A percentile compares a stretch with the other conserved stretches of the same genome.
phyloP scores from a whole-genome alignment of 2,797 vertebrate species.

The Aplochiton taeniatus region DNA sequence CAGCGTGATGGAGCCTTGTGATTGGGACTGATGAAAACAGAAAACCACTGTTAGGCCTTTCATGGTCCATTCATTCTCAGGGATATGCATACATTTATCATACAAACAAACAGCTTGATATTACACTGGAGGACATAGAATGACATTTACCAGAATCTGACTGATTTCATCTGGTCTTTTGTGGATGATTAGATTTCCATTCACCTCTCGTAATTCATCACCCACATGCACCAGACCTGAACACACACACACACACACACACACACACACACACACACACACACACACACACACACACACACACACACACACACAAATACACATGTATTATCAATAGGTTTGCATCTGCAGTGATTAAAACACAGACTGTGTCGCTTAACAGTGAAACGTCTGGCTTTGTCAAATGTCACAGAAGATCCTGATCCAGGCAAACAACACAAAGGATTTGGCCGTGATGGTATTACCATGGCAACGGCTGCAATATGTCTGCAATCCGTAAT shows the following conservation, averaged over 20 bases:
- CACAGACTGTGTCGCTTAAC: too few relatives aligned
- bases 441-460: conserved; percentile 18
- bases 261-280: background rate
- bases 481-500: conserved; percentile 51
- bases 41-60: too few relatives aligned
- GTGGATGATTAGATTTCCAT: conserved; percentile 90
- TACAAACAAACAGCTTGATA: background rate
- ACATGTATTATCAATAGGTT: too few relatives aligned
- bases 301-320: background rate
- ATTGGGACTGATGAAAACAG: conserved; percentile 79
- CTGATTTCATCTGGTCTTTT: conserved; percentile 97
- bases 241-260: conserved; percentile 13
- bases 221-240: conserved; percentile 93
- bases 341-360: too few relatives aligned
- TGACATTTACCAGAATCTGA: conserved; percentile 86
- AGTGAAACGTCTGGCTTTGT: too few relatives aligned
- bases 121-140: too few relatives aligned
- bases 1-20: conserved; percentile 96
- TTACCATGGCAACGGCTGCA: conserved; percentile 50
- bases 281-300: background rate
- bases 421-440: conserved; percentile 6
- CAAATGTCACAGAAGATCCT: background rate
- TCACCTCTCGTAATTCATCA: conserved; percentile 94
- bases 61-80: too few relatives aligned
- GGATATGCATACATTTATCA: background rate